phyloP scores from a whole-genome alignment of 2,797 vertebrate genomes.

The Bufotes viridis region DNA sequence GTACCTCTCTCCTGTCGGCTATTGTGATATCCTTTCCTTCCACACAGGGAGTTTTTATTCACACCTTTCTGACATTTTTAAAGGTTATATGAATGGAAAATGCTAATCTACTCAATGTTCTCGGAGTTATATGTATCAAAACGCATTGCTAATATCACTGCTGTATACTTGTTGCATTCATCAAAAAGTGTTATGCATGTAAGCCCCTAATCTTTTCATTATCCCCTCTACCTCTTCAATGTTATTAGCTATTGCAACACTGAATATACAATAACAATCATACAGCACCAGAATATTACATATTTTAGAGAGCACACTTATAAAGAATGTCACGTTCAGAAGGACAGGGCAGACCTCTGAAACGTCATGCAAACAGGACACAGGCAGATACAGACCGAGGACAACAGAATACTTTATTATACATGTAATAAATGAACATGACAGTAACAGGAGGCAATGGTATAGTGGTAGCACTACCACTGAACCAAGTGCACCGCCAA shows the following conservation, averaged over 20 bases:
- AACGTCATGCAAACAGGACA: too few relatives aligned
- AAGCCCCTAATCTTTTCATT: not conserved
- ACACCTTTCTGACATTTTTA: not conserved
- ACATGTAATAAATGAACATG: too few relatives aligned
- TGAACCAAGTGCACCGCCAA: too few relatives aligned
- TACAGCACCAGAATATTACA: too few relatives aligned
- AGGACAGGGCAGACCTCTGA: too few relatives aligned
- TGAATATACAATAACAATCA: too few relatives aligned
- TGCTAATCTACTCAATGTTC: not conserved
- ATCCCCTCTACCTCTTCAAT: not conserved
- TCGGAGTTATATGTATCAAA: not conserved
- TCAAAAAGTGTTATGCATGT: not conserved
- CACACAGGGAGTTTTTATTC: not conserved
- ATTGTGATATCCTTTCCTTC: not conserved
- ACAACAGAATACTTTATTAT: too few relatives aligned
- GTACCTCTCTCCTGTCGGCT: not conserved
- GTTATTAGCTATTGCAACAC: not conserved
- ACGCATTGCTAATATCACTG: not conserved
- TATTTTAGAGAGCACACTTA: too few relatives aligned
- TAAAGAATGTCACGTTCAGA: too few relatives aligned
- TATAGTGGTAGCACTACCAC: too few relatives aligned
- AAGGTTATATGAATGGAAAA: conserved; percentile 12
- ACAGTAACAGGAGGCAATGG: too few relatives aligned
- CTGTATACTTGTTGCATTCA: conserved; percentile 6
- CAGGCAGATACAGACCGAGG: too few relatives aligned